Percentiles rank a stretch among this genome's conserved stretches.
Conservation (phyloP, 2,888 invertebrate species). For the Crioceris asparagi region DNA sequence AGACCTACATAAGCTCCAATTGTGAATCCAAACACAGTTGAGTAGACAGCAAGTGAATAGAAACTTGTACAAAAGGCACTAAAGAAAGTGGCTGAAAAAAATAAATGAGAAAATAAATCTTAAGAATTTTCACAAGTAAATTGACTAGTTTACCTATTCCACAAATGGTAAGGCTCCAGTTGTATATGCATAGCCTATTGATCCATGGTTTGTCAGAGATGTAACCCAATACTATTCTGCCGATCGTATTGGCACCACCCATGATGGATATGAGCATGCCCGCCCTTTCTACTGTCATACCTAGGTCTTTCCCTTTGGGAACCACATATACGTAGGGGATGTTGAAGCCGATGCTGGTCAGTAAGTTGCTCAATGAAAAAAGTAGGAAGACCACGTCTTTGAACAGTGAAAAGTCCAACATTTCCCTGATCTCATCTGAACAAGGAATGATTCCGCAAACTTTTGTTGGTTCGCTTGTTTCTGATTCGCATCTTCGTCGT, state of each 20-base stretch:
- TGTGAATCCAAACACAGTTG: conserved; percentile 75
- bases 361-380: conserved; percentile 88
- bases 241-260: conserved; percentile 82
- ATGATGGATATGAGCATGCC: conserved; percentile 68
- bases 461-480: conserved; percentile 33
- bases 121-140: background rate
- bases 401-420: conserved; percentile 79
- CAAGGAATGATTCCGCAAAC: conserved; percentile 13
- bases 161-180: conserved; percentile 74
- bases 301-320: conserved; percentile 55
- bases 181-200: conserved; percentile 85
- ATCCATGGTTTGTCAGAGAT: conserved; percentile 83
- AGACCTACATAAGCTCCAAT: conserved; percentile 95
- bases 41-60: conserved; percentile 63
- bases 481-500: conserved; percentile 13
- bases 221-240: conserved; percentile 79
- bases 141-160: conserved; percentile 62
- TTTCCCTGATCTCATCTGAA: conserved; percentile 31
- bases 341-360: conserved; percentile 90
- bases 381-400: conserved; percentile 79
- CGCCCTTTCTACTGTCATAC: conserved; percentile 46
- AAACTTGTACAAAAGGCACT: conserved; percentile 68
- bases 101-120: conserved; percentile 8
- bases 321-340: conserved; percentile 84
- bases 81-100: conserved; percentile 61